Percentiles rank a stretch among this genome's conserved stretches.
Evolutionary conservation across 2,797 vertebrate species (phyloP).

Genomic region (Protosalanx chinensis): DNA sequence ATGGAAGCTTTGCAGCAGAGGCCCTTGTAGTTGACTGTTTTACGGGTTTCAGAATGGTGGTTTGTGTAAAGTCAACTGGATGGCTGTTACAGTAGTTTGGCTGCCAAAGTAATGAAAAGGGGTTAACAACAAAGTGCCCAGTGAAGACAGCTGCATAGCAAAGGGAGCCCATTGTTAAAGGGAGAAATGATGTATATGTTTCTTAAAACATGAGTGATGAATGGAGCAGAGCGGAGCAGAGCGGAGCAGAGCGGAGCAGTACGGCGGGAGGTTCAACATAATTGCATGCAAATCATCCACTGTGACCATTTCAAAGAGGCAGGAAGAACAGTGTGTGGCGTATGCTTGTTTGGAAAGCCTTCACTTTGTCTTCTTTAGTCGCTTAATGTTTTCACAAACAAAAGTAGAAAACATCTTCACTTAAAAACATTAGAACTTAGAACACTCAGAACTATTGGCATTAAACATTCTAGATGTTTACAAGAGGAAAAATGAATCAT

Average conservation of each 20-base stretch:
- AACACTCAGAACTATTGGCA: no score
- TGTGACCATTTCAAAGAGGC: no score
- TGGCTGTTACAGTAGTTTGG: constrained; percentile 51
- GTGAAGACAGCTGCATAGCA: constrained; percentile 62
- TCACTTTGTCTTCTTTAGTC: background rate
- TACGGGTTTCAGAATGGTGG: constrained; percentile 30
- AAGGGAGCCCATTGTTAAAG: constrained; percentile 26
- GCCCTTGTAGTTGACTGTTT: constrained; percentile 54
- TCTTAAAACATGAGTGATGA: constrained; percentile 16
- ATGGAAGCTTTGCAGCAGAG: constrained; percentile 29
- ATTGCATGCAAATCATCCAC: background rate
- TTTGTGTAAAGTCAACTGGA: constrained; percentile 43
- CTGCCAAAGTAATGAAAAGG: constrained; percentile 59
- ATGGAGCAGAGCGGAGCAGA: background rate
- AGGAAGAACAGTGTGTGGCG: background rate
- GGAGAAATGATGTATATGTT: constrained; percentile 4
- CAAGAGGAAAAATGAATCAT: background rate
- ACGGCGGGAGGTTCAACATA: background rate
- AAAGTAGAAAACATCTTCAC: background rate
- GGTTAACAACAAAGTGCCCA: constrained; percentile 56
- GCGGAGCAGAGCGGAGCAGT: background rate
- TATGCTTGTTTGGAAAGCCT: background rate
- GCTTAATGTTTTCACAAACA: background rate
- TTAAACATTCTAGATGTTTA: no score
- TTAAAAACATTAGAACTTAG: no score